These are phyloP conservation scores for Tanaodytes sp. DNA, from an alignment of 2,888 invertebrate species.

Conservation along the genomic window DNA sequence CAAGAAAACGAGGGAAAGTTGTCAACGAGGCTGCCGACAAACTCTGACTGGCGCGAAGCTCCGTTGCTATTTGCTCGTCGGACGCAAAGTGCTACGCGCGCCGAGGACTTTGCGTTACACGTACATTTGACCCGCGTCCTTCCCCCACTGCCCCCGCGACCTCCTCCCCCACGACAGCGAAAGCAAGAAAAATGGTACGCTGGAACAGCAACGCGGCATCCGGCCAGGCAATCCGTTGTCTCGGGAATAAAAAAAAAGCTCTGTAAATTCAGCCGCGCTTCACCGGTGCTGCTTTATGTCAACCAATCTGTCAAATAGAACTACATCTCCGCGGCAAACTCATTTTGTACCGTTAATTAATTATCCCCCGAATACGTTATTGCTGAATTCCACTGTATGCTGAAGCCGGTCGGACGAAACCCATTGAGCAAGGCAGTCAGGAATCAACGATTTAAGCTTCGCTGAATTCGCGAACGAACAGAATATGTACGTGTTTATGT, in stretches of 20 bases:
- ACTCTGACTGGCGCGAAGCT: slow-evolving; percentile 42
- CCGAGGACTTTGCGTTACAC: slow-evolving; percentile 30
- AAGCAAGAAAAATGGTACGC: slow-evolving; percentile 43
- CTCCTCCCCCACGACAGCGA: slow-evolving; percentile 18
- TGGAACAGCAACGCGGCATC: slow-evolving; percentile 40
- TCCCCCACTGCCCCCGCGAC: slow-evolving; percentile 7
- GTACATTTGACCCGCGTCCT: slow-evolving; percentile 30
- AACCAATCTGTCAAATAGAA: slow-evolving; percentile 13
- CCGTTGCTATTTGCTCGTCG: slow-evolving; percentile 42
- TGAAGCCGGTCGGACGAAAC: too few relatives aligned
- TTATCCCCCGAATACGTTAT: background rate
- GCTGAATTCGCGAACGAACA: too few relatives aligned
- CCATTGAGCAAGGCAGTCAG: too few relatives aligned
- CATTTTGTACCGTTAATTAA: slow-evolving; percentile 12
- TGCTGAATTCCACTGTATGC: too few relatives aligned
- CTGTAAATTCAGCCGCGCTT: slow-evolving; percentile 21
- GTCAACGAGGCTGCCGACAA: slow-evolving; percentile 43
- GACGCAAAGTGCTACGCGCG: slow-evolving; percentile 45
- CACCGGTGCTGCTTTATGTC: slow-evolving; percentile 17
- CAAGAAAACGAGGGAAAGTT: slow-evolving; percentile 45
- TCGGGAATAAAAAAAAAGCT: slow-evolving; percentile 41
- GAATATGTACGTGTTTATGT: too few relatives aligned
- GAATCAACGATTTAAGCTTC: too few relatives aligned
- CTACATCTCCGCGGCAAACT: background rate
- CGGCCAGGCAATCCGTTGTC: slow-evolving; percentile 39